Evolutionary conservation across 2,888 invertebrate genomes (phyloP).

Genomic region (Meghimatium bilineatum): DNA sequence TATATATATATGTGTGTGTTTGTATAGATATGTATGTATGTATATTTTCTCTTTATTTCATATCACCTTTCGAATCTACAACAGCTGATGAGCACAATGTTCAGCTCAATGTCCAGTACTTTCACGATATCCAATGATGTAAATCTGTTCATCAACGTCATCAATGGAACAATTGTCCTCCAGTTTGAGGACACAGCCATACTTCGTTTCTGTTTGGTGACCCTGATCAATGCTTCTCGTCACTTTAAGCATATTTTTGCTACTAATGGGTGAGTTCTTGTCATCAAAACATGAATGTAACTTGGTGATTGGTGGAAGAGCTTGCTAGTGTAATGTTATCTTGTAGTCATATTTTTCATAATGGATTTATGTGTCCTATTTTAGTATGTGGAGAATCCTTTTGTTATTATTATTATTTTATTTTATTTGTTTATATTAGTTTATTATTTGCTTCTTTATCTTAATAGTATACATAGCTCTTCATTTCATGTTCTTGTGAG

Average conservation of each 20-base stretch:
- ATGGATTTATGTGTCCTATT: neutral
- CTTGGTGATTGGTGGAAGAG: conserved; percentile 21
- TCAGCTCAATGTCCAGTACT: conserved; percentile 97
- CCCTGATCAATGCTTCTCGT: conserved; percentile 91
- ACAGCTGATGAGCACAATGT: conserved; percentile 92
- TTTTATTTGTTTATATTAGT: neutral
- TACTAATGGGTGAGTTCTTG: conserved; percentile 87
- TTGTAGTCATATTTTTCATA: conserved; percentile 1
- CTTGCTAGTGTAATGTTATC: conserved; percentile 3
- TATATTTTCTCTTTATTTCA: neutral
- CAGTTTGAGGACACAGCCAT: conserved; percentile 98
- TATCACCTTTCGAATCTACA: conserved; percentile 3
- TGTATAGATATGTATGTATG: neutral
- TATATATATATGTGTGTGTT: too few relatives aligned
- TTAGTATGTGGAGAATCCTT: too few relatives aligned
- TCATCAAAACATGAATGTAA: neutral
- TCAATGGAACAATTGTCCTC: conserved; percentile 95
- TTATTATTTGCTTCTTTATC: neutral
- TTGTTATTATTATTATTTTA: neutral
- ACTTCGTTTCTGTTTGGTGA: conserved; percentile 95
- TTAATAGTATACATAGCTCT: neutral
- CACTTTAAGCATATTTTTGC: conserved; percentile 99
- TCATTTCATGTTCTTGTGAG: neutral
- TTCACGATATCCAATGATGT: conserved; percentile 98
- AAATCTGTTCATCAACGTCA: conserved; percentile 96